phyloP scores from a whole-genome alignment of 1,140 invertebrate species.

The Xylocopa sonorina region DNA sequence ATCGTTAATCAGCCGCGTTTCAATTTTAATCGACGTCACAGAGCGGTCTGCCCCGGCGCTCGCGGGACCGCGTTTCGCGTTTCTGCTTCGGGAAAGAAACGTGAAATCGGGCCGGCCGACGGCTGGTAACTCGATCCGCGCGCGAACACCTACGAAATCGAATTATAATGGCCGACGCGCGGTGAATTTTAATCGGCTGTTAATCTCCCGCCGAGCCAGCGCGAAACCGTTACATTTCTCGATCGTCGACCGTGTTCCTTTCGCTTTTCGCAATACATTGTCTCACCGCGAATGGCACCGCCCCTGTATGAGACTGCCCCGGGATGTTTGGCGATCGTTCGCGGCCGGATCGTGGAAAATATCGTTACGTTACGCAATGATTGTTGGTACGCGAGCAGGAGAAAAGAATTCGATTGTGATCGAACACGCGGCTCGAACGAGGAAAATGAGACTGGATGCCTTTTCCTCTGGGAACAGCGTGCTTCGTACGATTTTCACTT shows the following conservation, averaged over 20 bases:
- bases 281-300: constrained; percentile 14
- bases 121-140: constrained; percentile 55
- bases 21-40: constrained; percentile 48
- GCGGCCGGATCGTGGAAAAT: neutral
- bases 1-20: constrained; percentile 56
- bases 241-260: constrained; percentile 39
- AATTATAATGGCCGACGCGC: constrained; percentile 56
- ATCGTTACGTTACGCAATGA: neutral
- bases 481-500: too few species aligned
- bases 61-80: constrained; percentile 13
- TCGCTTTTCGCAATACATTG: constrained; percentile 47
- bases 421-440: too few species aligned
- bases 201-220: constrained; percentile 39
- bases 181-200: constrained; percentile 58
- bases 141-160: constrained; percentile 60
- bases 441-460: too few species aligned
- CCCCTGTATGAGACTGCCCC: neutral
- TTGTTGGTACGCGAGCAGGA: neutral
- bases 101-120: constrained; percentile 15
- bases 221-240: constrained; percentile 31
- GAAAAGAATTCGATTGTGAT: neutral
- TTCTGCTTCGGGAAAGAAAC: constrained; percentile 21
- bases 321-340: neutral
- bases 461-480: too few species aligned
- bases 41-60: constrained; percentile 19